phyloP scores from a whole-genome alignment of 2,797 vertebrate genomes.

The Lepilemur ruficaudatus region DNA sequence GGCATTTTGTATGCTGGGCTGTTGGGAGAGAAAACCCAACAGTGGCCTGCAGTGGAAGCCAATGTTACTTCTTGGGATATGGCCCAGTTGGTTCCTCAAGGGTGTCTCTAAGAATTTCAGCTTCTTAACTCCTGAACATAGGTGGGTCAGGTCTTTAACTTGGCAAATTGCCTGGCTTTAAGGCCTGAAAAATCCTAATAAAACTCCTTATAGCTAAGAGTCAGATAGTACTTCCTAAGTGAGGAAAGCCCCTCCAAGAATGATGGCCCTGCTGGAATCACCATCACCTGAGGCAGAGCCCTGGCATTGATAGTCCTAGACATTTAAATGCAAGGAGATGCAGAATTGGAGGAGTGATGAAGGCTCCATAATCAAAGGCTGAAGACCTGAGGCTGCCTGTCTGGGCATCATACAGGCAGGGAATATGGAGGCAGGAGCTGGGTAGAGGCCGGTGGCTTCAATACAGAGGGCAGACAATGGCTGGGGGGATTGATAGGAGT shows the following conservation, averaged over 20 bases:
- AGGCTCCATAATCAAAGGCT: rapidly evolving
- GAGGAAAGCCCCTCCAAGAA: background rate
- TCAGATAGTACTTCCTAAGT: background rate
- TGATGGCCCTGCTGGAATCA: background rate
- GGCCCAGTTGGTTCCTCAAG: background rate
- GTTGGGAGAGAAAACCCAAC: background rate
- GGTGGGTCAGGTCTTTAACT: background rate
- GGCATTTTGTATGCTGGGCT: background rate
- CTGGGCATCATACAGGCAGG: background rate
- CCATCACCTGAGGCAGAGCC: background rate
- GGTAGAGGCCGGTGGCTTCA: background rate
- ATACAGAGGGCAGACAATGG: background rate
- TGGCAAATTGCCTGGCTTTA: background rate
- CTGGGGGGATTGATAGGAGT: background rate
- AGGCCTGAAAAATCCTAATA: background rate
- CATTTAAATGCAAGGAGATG: background rate
- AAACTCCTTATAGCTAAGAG: background rate
- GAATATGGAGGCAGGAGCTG: background rate
- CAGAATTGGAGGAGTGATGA: background rate
- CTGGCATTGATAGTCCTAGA: background rate
- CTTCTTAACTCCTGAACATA: background rate
- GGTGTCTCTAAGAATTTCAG: background rate
- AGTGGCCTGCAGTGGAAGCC: background rate
- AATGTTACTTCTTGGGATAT: background rate
- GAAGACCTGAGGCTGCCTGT: background rate